Evolutionary conservation across 2,797 vertebrate species (phyloP).

Genomic region (Chelon labrosus): DNA sequence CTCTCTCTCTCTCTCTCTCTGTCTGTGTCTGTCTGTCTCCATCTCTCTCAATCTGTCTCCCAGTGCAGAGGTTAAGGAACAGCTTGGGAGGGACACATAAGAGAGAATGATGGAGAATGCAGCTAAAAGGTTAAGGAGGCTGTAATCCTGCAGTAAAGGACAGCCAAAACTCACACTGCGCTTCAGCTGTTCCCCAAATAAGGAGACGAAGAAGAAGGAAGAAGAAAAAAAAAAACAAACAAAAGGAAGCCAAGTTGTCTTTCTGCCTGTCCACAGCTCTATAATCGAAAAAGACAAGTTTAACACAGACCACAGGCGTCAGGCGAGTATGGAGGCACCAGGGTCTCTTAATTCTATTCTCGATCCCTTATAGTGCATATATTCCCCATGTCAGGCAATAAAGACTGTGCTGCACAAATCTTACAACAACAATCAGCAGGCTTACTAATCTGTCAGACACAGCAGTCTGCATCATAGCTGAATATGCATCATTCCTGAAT

Average conservation of each 20-base stretch:
- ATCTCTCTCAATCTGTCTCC: slow-evolving; percentile 63
- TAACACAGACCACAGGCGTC: slow-evolving; percentile 34
- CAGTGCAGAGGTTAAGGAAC: slow-evolving; percentile 77
- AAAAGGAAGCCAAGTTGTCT: slow-evolving; percentile 60
- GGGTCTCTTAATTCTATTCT: slow-evolving; percentile 23
- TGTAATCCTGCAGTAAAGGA: slow-evolving; percentile 81
- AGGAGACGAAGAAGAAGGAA: slow-evolving; percentile 42
- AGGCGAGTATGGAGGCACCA: slow-evolving; percentile 6
- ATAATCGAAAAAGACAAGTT: slow-evolving; percentile 55
- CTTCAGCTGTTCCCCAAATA: slow-evolving; percentile 77
- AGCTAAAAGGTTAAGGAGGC: slow-evolving; percentile 84
- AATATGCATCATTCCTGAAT: slow-evolving; percentile 17
- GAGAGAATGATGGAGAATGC: slow-evolving; percentile 83
- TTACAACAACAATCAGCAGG: slow-evolving; percentile 19
- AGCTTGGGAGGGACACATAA: slow-evolving; percentile 81
- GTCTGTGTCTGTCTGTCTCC: slow-evolving; percentile 44
- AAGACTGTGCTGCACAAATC: slow-evolving; percentile 16
- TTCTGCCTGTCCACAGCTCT: slow-evolving; percentile 35
- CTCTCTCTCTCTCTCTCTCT: slow-evolving; percentile 14
- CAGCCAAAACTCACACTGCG: slow-evolving; percentile 82
- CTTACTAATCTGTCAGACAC: slow-evolving; percentile 27
- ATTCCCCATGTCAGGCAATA: slow-evolving; percentile 24
- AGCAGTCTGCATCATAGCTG: slow-evolving; percentile 2
- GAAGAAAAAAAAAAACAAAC: slow-evolving; percentile 60
- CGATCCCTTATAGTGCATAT: slow-evolving; percentile 40